A percentile compares a stretch with the other conserved stretches of the same genome.
These are phyloP conservation scores for Nephrotoma appendiculata DNA, from an alignment of 2,888 invertebrate species.

Conservation along the genomic window DNA sequence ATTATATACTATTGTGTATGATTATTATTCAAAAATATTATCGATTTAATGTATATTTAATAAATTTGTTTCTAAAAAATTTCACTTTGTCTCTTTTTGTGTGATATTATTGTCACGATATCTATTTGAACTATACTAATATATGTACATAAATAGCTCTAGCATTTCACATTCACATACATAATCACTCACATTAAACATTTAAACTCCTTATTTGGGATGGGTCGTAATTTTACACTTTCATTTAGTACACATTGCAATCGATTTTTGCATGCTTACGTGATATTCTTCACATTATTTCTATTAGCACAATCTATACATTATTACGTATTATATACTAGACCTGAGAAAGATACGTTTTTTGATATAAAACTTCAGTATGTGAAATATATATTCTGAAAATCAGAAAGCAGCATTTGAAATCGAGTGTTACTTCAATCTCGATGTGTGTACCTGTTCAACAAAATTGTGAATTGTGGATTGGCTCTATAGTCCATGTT, in stretches of 20 bases:
- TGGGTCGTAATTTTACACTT: neutral
- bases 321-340: too few relatives aligned
- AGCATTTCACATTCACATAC: neutral
- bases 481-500: too few relatives aligned
- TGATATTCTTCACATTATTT: neutral
- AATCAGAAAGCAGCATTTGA: too few relatives aligned
- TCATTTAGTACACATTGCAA: neutral
- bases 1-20: neutral
- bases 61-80: neutral
- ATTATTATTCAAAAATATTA: neutral
- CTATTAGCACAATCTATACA: too few relatives aligned
- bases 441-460: too few relatives aligned
- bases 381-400: too few relatives aligned
- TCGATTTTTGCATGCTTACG: neutral
- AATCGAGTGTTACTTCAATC: too few relatives aligned
- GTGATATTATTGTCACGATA: neutral
- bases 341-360: too few relatives aligned
- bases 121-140: neutral
- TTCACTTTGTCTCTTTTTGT: neutral
- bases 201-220: neutral
- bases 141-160: neutral
- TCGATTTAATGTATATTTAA: neutral
- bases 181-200: neutral
- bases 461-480: too few relatives aligned
- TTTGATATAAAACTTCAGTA: too few relatives aligned